These are phyloP conservation scores for Myathropa florea DNA, from an alignment of 2,888 invertebrate genomes.

Conservation along the genomic window DNA sequence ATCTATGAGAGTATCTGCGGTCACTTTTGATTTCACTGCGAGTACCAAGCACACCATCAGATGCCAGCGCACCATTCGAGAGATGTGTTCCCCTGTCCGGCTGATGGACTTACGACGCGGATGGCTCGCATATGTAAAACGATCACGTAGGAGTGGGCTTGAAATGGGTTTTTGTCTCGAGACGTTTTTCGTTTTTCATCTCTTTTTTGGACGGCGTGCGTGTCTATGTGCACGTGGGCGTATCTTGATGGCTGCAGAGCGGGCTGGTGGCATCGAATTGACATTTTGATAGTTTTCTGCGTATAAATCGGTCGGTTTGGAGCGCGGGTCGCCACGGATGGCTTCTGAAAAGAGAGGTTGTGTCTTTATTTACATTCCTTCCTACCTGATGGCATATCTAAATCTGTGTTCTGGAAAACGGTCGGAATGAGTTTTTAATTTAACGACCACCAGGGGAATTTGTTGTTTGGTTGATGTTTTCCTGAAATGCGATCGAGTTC, in stretches of 20 bases:
- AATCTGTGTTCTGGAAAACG: slow-evolving; percentile 37
- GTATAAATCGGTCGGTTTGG: slow-evolving; percentile 36
- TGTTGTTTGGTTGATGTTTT: slow-evolving; percentile 43
- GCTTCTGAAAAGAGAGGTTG: slow-evolving; percentile 42
- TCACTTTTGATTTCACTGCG: slow-evolving; percentile 53
- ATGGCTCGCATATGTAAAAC: slow-evolving; percentile 53
- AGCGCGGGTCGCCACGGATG: not conserved
- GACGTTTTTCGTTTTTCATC: not conserved
- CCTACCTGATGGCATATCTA: not conserved
- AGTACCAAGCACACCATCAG: slow-evolving; percentile 10
- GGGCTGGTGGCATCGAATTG: slow-evolving; percentile 61
- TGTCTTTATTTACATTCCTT: slow-evolving; percentile 51
- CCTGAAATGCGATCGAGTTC: slow-evolving; percentile 44
- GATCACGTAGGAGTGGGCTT: slow-evolving; percentile 63
- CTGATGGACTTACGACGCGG: slow-evolving; percentile 52
- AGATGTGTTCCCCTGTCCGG: slow-evolving; percentile 45
- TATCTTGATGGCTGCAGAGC: slow-evolving; percentile 54
- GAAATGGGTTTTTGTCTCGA: slow-evolving; percentile 35
- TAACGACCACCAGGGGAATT: slow-evolving; percentile 47
- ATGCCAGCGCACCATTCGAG: slow-evolving; percentile 9
- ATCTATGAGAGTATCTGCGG: slow-evolving; percentile 16
- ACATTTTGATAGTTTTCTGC: slow-evolving; percentile 63
- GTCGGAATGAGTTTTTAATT: slow-evolving; percentile 61
- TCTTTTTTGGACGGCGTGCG: not conserved
- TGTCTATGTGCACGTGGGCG: slow-evolving; percentile 55